Evolutionary conservation across 2,113 vertebrate species (phyloP), one percentile per base, ranked within the genome.

Genomic region (Chamaetylas fuelleborni): DNA sequence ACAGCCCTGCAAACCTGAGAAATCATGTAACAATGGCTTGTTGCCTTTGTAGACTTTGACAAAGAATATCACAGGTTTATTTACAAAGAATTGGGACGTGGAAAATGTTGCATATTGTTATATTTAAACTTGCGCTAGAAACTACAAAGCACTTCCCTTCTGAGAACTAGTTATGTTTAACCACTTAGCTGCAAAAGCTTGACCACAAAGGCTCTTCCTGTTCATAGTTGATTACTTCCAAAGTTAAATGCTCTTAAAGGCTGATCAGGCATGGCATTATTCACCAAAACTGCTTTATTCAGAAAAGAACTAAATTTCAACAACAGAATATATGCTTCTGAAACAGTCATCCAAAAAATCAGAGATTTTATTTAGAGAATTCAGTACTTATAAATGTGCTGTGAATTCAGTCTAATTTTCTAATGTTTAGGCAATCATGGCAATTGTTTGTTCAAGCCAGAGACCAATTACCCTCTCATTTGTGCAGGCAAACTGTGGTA

Each of bases 191-290:
- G 92, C 86, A 97, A 92, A 96, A 91, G 88, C 50, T 72, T 95
- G 67, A 92, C 96, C 97, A 95, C 97, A 97, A 96, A 70, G 71
- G 94, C 78, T 96, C 96, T 98, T 98, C 98, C 97, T 98, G 97
- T 97, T 97, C 92, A 76, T 25, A 91, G 92, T 1, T 4, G 34
- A 90, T 84, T 74, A 88, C 69, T 95, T 94, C 79, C 40, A 71
- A 25, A 83, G 58, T 64, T 78, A 64, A 94, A 25, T 2, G 40
- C 77, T 89, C 78, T 74, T 92, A 91, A 84, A 95, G 38, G 58
- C 11, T 29, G 87, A 70, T 82, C 82, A 60, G 48, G 58, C 43
- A 57, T 12, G 38, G 33, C 26, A 11, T 5, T 88, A 91, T 48
- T 69, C 36, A 80, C 16, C 47, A 45, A 54, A 91, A 43, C 12